Evolutionary conservation across 2,888 invertebrate species (phyloP), one percentile per base, ranked within the genome.

Genomic region (Orthonevra nobilis): DNA sequence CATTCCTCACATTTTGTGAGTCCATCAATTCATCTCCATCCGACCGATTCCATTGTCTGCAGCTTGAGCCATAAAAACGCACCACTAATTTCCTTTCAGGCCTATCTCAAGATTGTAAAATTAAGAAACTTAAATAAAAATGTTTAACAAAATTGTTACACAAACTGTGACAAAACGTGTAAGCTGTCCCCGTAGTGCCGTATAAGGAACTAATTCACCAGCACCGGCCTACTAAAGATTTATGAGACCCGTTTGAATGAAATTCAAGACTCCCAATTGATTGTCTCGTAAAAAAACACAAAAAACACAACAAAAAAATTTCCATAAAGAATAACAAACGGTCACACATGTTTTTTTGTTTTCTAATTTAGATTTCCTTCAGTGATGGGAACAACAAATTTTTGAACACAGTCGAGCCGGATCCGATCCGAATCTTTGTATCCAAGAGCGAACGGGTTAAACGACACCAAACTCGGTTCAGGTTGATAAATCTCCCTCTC

Each of bases 291-390:
- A 77, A 60, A 64, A 36, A 20, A 23, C 3, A 23, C 38, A 46
- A 14, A 38, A 36, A 34, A 50, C 26, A 61, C 30, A 23, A 19
- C n/a, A 23, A 23, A 3, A 32, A 19, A 61, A 54, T 72, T 79
- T 66, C 72, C 79, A 79, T 79, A 72, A 54, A 19, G 30, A 46
- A 79, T 79, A 79, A 79, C 66, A 72, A 79, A 79, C 66, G 79
- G 72, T 79, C 79, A 79, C 79, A 72, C 66, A 68, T 79, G n/a
- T n/a, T n/a, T n/a, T n/a, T n/a, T n/a, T n/a, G n/a, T n/a, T 69
- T 79, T 68, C 61, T 79, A 79, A 79, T 79, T 79, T 79, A 79
- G 79, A 79, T 72, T 72, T 77, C 58, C 19, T 12, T 26, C n/a
- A n/a, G n/a, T n/a, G n/a, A n/a, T 2, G 10, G 0, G 23, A 23